Conservation (phyloP, 2,888 invertebrate species). For the Stictocephala bisonia region DNA sequence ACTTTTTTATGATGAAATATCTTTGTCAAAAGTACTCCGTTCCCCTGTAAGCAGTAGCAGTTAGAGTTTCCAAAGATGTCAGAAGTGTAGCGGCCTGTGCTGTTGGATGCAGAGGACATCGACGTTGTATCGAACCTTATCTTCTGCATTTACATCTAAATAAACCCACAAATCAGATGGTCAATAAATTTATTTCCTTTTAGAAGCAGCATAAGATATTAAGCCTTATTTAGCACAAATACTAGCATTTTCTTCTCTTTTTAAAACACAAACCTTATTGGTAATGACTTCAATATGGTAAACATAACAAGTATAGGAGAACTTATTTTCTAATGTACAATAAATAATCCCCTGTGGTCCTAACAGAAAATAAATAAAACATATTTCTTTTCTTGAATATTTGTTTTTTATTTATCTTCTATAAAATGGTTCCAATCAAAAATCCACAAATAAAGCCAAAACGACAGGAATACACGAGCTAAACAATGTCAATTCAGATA, state of each 20-base stretch:
- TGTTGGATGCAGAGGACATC: slow-evolving; percentile 55
- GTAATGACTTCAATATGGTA: not conserved
- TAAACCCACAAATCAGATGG: not conserved
- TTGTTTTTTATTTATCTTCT: no score
- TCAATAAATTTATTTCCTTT: not conserved
- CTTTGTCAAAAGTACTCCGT: slow-evolving; percentile 43
- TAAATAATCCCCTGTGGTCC: no score
- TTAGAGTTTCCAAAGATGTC: slow-evolving; percentile 44
- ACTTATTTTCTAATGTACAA: no score
- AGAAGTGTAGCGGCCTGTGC: slow-evolving; percentile 52
- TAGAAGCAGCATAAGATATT: not conserved
- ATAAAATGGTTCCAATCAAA: no score
- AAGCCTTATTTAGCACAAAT: no score
- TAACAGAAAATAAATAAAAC: no score
- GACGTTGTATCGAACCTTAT: slow-evolving; percentile 39
- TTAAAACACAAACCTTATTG: not conserved
- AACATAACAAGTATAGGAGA: no score
- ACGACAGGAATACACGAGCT: no score
- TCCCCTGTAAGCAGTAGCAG: not conserved
- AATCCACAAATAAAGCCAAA: no score
- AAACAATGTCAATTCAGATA: no score
- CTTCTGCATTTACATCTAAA: slow-evolving; percentile 32
- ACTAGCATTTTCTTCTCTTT: not conserved
- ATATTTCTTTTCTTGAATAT: no score
- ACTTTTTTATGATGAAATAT: slow-evolving; percentile 43